A percentile compares a stretch with the other conserved stretches of the same genome.
phyloP scores from a whole-genome alignment of 2,888 invertebrate genomes.

The Agrotis clavis region DNA sequence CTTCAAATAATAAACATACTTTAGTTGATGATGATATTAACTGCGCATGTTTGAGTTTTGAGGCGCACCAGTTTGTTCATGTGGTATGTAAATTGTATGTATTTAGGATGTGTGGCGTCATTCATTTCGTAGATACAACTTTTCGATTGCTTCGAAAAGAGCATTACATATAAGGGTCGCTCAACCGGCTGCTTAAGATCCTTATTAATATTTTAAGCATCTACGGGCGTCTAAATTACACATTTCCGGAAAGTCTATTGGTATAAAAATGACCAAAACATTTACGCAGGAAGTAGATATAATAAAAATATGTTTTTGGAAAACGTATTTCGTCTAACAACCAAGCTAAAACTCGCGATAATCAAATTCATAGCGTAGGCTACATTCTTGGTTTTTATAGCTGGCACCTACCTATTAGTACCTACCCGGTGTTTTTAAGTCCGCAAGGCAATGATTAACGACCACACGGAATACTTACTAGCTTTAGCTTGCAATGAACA shows the following conservation, averaged over 20 bases:
- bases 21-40: conserved; percentile 32
- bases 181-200: background rate
- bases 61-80: background rate
- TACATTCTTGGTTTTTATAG: conserved; percentile 37
- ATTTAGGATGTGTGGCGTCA: background rate
- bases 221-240: background rate
- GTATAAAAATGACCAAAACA: background rate
- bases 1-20: conserved; percentile 31
- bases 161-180: background rate
- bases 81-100: background rate
- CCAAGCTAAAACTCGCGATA: conserved; percentile 4
- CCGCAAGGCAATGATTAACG: conserved; percentile 45
- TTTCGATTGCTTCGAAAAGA: background rate
- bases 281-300: background rate
- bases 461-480: conserved; percentile 21
- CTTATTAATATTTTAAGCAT: background rate
- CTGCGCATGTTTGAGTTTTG: conserved; percentile 12
- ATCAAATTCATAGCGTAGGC: conserved; percentile 10
- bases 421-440: conserved; percentile 30
- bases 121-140: background rate
- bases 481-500: conserved; percentile 37
- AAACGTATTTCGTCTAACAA: background rate
- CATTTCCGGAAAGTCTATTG: conserved; percentile 13
- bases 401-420: conserved; percentile 16
- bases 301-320: background rate